Conservation (phyloP, 2,797 vertebrate genomes). For the Botia almorhae region DNA sequence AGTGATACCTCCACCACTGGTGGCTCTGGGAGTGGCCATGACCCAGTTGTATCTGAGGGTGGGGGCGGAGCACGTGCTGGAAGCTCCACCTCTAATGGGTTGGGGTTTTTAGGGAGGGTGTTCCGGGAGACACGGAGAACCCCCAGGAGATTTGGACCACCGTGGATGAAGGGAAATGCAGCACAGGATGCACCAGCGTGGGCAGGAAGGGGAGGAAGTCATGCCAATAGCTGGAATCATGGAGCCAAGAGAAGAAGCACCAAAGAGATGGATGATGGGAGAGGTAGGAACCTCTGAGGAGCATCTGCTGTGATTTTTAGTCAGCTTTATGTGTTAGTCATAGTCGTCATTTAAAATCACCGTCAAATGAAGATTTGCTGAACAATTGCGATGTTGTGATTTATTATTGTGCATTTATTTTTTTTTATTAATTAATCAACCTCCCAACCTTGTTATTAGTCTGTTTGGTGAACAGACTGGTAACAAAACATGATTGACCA, state of each 20-base stretch:
- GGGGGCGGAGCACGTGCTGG: conserved; percentile 51
- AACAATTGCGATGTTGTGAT: too few species aligned
- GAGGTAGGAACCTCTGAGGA: conserved; percentile 75
- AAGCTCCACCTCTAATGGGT: conserved; percentile 65
- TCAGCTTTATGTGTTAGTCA: too few species aligned
- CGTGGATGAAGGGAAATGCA: conserved; percentile 81
- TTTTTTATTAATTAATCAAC: too few species aligned
- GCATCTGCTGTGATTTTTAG: not conserved
- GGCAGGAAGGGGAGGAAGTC: conserved; percentile 46
- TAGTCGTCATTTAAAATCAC: not conserved
- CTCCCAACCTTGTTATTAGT: not conserved
- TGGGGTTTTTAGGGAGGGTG: conserved; percentile 78
- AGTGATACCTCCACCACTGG: conserved; percentile 74
- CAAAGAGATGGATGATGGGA: conserved; percentile 87
- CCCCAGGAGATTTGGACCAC: conserved; percentile 76
- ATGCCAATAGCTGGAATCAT: conserved; percentile 80
- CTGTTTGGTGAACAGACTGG: not conserved
- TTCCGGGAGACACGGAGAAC: conserved; percentile 77
- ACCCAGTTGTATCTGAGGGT: conserved; percentile 65
- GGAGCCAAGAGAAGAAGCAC: conserved; percentile 80
- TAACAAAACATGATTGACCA: not conserved
- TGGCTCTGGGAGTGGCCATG: conserved; percentile 44
- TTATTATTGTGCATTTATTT: too few species aligned
- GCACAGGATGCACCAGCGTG: conserved; percentile 68
- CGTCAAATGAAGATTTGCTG: too few species aligned